Conservation (phyloP, 2,797 vertebrate genomes). For the Enoplosus armatus region DNA sequence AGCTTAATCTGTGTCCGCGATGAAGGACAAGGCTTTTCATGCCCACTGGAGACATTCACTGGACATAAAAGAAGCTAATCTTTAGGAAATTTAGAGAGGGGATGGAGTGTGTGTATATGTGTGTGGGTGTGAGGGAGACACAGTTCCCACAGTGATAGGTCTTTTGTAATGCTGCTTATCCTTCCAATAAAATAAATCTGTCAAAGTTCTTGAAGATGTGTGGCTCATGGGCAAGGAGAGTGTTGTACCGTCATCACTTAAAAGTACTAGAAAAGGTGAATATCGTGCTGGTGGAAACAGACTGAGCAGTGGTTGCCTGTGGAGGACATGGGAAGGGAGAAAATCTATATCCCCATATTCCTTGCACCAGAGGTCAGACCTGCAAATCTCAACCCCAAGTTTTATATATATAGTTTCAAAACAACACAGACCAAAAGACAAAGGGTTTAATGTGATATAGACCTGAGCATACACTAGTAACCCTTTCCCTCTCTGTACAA, state of each 20-base stretch:
- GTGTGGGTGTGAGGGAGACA: conserved; percentile 20
- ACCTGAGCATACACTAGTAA: conserved; percentile 16
- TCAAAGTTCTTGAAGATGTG: conserved; percentile 45
- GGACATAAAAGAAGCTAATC: conserved; percentile 79
- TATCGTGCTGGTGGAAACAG: conserved; percentile 25
- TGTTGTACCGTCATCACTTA: conserved; percentile 30
- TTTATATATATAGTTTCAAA: not conserved
- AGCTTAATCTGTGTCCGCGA: conserved; percentile 82
- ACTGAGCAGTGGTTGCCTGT: conserved; percentile 32
- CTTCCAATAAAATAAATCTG: conserved; percentile 35
- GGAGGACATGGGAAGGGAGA: not conserved
- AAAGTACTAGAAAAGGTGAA: conserved; percentile 48
- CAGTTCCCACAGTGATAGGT: conserved; percentile 69
- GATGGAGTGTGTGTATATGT: conserved; percentile 34
- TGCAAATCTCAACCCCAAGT: conserved; percentile 36
- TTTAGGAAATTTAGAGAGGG: conserved; percentile 74
- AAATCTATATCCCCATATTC: conserved; percentile 25
- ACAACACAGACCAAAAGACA: conserved; percentile 8
- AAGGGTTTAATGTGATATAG: not conserved
- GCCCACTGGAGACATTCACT: conserved; percentile 76
- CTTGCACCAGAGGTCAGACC: conserved; percentile 64
- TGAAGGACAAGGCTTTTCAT: conserved; percentile 82
- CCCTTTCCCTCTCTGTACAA: conserved; percentile 8
- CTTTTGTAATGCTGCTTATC: conserved; percentile 59
- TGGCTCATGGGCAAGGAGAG: conserved; percentile 23